Evolutionary conservation across 2,888 invertebrate species (phyloP).

Genomic region (Achlya flavicornis): DNA sequence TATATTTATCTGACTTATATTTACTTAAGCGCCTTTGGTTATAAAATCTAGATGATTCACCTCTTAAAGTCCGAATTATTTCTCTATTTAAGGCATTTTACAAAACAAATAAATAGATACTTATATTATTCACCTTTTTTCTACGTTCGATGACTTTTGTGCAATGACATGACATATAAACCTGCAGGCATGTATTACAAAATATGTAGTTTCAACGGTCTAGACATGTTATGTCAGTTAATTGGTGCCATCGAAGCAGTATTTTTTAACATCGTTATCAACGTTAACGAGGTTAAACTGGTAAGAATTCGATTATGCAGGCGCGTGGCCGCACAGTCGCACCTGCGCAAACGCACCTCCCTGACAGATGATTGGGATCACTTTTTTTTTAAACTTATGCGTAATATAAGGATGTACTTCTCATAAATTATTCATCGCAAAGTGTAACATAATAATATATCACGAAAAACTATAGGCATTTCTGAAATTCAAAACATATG

Average conservation of each 20-base stretch:
- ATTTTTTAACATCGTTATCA: background rate
- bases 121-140: background rate
- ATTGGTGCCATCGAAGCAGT: background rate
- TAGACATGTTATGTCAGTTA: conserved; percentile 8
- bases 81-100: too few relatives aligned
- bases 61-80: too few relatives aligned
- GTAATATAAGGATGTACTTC: background rate
- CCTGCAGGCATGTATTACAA: background rate
- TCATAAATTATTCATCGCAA: background rate
- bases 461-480: background rate
- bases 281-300: conserved; percentile 1
- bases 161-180: background rate
- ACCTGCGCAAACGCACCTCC: conserved; percentile 36
- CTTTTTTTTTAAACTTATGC: conserved; percentile 18
- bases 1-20: too few relatives aligned
- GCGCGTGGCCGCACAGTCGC: background rate
- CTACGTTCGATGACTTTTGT: background rate
- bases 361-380: conserved; percentile 47
- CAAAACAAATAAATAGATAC: too few relatives aligned
- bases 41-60: too few relatives aligned
- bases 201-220: conserved; percentile 16
- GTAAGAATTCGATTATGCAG: conserved; percentile 33
- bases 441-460: background rate
- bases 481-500: background rate
- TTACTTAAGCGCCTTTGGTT: too few relatives aligned